phyloP scores from a whole-genome alignment of 2,113 vertebrate species.

The Prunella fulvescens region DNA sequence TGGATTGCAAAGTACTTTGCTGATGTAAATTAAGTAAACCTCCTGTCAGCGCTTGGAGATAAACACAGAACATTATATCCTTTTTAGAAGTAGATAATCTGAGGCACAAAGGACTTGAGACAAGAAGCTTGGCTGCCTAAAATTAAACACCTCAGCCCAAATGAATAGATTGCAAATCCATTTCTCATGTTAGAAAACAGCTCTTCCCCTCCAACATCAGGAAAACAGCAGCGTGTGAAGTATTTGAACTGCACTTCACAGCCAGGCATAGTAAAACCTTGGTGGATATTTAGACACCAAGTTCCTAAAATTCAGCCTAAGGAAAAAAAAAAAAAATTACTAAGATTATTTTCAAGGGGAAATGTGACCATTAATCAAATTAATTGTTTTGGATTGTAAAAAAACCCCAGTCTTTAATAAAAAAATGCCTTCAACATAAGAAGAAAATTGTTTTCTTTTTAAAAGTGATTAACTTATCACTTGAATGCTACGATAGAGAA shows the following conservation, averaged over 20 bases:
- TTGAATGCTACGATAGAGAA: not conserved
- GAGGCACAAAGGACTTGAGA: not conserved
- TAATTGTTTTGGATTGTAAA: not conserved
- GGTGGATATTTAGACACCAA: not conserved
- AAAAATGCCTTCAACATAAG: not conserved
- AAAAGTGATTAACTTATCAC: not conserved
- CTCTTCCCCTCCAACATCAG: not conserved
- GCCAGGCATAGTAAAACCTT: not conserved
- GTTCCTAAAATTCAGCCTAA: not conserved
- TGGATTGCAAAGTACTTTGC: not conserved
- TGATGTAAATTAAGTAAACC: not conserved
- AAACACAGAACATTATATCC: not conserved
- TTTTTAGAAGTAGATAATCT: not conserved
- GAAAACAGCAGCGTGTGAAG: not conserved
- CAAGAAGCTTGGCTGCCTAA: not conserved
- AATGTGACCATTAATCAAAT: not conserved
- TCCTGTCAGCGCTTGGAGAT: not conserved
- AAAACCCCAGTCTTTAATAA: not conserved
- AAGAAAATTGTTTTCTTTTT: not conserved
- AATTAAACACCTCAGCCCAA: not conserved
- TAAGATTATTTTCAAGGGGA: not conserved
- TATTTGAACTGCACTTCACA: not conserved
- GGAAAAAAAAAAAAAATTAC: accelerated
- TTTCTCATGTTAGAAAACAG: not conserved
- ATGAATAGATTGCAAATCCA: not conserved